These are phyloP conservation scores for Maniola hyperantus DNA, from an alignment of 2,888 invertebrate genomes.

Conservation along the genomic window DNA sequence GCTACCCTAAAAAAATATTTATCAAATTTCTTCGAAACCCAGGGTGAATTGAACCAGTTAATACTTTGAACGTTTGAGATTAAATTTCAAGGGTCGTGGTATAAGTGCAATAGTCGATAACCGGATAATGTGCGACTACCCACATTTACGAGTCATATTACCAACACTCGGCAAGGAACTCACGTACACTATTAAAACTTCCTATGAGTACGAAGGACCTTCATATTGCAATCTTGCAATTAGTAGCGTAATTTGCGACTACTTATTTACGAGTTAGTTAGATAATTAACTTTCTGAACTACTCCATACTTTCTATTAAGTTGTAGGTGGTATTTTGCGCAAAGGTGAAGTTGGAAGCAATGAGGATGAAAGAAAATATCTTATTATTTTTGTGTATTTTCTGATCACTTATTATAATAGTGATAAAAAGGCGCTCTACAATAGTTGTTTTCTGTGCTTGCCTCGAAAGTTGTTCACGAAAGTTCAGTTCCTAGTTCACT, in stretches of 20 bases:
- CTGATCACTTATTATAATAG: too few species aligned
- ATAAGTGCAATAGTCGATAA: conserved; percentile 33
- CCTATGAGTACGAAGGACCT: conserved; percentile 26
- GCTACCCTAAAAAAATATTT: too few species aligned
- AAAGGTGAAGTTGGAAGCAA: not conserved
- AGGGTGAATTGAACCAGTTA: conserved; percentile 17
- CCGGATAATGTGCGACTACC: conserved; percentile 32
- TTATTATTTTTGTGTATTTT: too few species aligned
- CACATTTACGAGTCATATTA: conserved; percentile 32
- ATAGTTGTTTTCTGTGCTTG: too few species aligned
- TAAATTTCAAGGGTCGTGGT: conserved; percentile 31
- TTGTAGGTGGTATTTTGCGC: not conserved
- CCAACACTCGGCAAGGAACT: conserved; percentile 23
- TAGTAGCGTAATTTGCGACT: conserved; percentile 21
- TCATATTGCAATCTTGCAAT: conserved; percentile 25
- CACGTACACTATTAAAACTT: conserved; percentile 33
- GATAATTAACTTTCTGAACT: conserved; percentile 11
- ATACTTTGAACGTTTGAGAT: conserved; percentile 34
- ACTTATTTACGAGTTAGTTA: conserved; percentile 6
- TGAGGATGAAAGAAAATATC: not conserved
- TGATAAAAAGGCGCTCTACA: too few species aligned
- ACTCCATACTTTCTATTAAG: not conserved
- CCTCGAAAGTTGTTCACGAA: too few species aligned
- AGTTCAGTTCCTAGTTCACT: too few species aligned
- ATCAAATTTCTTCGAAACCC: conserved; percentile 11